Conservation (phyloP, 92 coral and sea anemone genomes). For the Parazoanthus atlanticus region DNA sequence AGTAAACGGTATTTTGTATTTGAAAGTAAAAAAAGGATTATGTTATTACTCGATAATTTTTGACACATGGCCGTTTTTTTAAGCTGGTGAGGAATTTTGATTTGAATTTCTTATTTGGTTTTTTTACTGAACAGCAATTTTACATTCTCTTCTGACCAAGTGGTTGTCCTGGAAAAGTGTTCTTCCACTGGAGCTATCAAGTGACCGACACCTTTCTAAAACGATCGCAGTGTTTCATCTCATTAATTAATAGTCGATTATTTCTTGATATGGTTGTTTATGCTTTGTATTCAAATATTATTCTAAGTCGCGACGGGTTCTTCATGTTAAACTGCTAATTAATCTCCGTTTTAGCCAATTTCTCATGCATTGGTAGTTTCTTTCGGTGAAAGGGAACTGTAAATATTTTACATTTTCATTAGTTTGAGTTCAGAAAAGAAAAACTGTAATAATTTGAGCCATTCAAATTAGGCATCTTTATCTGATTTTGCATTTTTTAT, state of each 20-base stretch:
- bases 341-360: neutral
- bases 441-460: neutral
- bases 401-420: neutral
- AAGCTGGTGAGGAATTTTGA: neutral
- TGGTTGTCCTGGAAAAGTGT: slow-evolving; percentile 43
- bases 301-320: slow-evolving; percentile 14
- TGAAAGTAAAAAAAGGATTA: neutral
- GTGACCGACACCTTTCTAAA: neutral
- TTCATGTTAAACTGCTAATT: slow-evolving; percentile 5
- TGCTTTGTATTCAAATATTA: slow-evolving; percentile 3
- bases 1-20: neutral
- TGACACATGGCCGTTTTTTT: neutral
- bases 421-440: neutral
- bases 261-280: slow-evolving; percentile 28
- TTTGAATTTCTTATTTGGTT: slow-evolving; percentile 31
- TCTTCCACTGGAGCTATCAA: slow-evolving; percentile 2
- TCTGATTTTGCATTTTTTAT: slow-evolving; percentile 23
- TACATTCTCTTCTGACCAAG: slow-evolving; percentile 15
- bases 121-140: neutral
- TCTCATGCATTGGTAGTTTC: neutral
- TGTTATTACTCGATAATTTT: neutral
- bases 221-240: slow-evolving; percentile 6
- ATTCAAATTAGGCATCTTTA: neutral
- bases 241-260: slow-evolving; percentile 38
- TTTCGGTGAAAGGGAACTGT: neutral